Percentiles rank a stretch among this genome's conserved stretches.
These are phyloP conservation scores for Gymnocheta viridis DNA, from an alignment of 2,888 invertebrate genomes.

Conservation along the genomic window DNA sequence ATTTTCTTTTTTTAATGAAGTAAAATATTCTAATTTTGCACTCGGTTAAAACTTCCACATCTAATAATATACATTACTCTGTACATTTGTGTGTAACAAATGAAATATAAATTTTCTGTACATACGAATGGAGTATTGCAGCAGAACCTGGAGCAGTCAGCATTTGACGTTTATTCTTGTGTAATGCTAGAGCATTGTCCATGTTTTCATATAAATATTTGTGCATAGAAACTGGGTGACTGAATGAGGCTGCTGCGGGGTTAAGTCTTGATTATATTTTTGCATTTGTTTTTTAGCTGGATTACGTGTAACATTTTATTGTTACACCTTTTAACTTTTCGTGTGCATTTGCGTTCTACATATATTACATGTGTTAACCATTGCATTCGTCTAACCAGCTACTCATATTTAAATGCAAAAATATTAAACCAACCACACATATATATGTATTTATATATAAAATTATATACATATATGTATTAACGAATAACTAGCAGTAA, in stretches of 20 bases:
- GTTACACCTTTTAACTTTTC: slow-evolving; percentile 67
- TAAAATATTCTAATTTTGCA: slow-evolving; percentile 59
- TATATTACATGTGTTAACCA: slow-evolving; percentile 61
- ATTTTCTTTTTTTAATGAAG: slow-evolving; percentile 16
- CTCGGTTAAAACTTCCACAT: slow-evolving; percentile 55
- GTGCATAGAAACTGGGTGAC: not conserved
- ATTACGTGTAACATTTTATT: slow-evolving; percentile 57
- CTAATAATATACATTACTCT: slow-evolving; percentile 16
- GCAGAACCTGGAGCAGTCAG: not conserved
- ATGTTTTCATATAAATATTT: slow-evolving; percentile 1
- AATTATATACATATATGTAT: too few relatives aligned
- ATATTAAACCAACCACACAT: not conserved
- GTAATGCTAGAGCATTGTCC: slow-evolving; percentile 2
- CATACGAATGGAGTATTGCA: not conserved
- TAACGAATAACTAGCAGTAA: not conserved
- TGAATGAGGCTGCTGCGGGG: slow-evolving; percentile 23
- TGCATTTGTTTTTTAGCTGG: slow-evolving; percentile 2
- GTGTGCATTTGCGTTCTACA: slow-evolving; percentile 56
- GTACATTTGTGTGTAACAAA: slow-evolving; percentile 4
- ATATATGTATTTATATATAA: not conserved
- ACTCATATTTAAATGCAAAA: slow-evolving; percentile 48
- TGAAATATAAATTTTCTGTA: not conserved
- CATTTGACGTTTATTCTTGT: slow-evolving; percentile 19
- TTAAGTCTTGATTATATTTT: slow-evolving; percentile 38
- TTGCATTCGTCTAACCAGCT: slow-evolving; percentile 31